phyloP scores from a whole-genome alignment of 2,113 vertebrate species.

The Crotalus helleri region DNA sequence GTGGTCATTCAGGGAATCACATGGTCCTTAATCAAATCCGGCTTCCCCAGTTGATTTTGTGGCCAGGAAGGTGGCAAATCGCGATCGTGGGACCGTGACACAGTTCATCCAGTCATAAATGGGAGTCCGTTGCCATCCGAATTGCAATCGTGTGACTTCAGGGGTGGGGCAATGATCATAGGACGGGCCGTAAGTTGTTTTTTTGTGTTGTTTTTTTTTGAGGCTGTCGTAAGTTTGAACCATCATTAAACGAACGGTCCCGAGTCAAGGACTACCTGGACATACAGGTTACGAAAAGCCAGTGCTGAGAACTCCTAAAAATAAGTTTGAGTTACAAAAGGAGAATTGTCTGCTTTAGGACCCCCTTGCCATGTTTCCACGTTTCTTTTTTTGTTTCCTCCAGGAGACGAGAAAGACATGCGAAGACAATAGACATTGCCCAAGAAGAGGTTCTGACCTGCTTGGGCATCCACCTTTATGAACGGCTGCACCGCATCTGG shows the following conservation, averaged over 20 bases:
- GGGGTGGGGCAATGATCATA: neutral
- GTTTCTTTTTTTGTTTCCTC: constrained; percentile 2
- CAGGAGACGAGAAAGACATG: constrained; percentile 92
- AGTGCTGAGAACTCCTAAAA: neutral
- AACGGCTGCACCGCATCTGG: constrained; percentile 94
- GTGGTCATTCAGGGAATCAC: neutral
- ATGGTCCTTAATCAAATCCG: neutral
- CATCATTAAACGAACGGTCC: neutral
- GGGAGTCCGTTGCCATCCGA: neutral
- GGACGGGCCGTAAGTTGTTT: neutral
- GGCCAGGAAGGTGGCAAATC: too few relatives aligned
- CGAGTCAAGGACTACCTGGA: neutral
- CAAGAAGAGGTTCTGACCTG: constrained; percentile 98
- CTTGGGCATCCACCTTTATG: constrained; percentile 94
- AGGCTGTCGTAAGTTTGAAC: neutral
- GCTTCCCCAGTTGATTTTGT: neutral
- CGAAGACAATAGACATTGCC: constrained; percentile 96
- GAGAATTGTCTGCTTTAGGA: neutral
- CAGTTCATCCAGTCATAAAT: neutral
- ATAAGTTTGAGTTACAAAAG: neutral
- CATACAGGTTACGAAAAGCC: neutral
- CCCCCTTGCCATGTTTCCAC: neutral
- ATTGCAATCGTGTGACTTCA: neutral
- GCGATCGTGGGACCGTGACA: too few relatives aligned
- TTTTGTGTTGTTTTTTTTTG: neutral